A percentile compares a stretch with the other conserved stretches of the same genome.
These are phyloP conservation scores for Ophioderma brevispina DNA, from an alignment of 35 echinoderm and acorn worm genomes.

Conservation along the genomic window DNA sequence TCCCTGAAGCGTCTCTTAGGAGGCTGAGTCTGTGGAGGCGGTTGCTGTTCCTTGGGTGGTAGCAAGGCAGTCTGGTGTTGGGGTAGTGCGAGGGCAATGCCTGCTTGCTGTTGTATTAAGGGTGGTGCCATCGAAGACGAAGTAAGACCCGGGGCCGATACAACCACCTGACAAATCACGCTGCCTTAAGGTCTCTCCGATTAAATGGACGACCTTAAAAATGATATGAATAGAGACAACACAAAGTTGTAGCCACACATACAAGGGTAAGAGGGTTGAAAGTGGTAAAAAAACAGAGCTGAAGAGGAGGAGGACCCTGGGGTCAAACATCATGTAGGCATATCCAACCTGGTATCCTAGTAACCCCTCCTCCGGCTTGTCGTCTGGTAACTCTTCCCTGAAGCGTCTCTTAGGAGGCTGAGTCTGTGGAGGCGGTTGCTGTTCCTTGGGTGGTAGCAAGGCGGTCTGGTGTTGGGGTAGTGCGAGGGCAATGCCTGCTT, in stretches of 20 bases:
- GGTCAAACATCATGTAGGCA: background rate
- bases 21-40: background rate
- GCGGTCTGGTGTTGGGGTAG: background rate
- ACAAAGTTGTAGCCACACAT: no score
- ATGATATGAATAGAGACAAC: no score
- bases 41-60: background rate
- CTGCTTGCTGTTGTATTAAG: background rate
- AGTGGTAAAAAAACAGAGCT: no score
- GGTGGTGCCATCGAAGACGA: background rate
- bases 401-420: background rate
- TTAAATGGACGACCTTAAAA: no score
- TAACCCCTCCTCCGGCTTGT: background rate
- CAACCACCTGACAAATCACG: background rate
- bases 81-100: background rate
- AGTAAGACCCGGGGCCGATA: background rate
- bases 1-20: background rate
- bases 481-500: no score
- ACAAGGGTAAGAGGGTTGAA: no score
- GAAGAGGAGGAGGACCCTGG: background rate
- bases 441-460: background rate
- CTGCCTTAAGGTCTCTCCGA: no score
- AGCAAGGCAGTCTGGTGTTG: background rate
- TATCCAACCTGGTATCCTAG: conserved; percentile 12
- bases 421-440: background rate
- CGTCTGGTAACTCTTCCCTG: background rate